Base-by-base conservation (phyloP, 2,888 invertebrate genomes). In the Apamea epomidion region DNA sequence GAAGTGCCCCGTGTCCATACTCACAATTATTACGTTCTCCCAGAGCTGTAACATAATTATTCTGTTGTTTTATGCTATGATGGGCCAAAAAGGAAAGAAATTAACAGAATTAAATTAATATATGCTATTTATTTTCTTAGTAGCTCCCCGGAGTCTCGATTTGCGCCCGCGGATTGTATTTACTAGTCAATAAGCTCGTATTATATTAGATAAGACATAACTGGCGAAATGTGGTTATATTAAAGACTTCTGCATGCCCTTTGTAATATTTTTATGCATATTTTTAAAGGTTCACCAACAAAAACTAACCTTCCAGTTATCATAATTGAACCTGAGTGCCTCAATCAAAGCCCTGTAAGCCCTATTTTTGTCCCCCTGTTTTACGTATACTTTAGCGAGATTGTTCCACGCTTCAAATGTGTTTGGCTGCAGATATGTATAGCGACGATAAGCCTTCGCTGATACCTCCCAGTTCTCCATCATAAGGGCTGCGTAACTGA, bases 341-440 rank as follows among this genome's bases (percentile, higher is more conserved):
- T 99, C 99, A 91, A 98, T 98, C 0, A 99, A 96, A 7, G 99
- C 98, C 76, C 98, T 97, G 96, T 99, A 98, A 0, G 99, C 99
- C 79, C 98, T 97, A 80, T 97, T 97, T 95, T 99, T 99, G 92
- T 99, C 98, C 0, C 98, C 98, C 76, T 98, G 97, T 91, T 98
- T 98, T 16, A 99, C 98, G 90, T 99, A 99, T 6, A 99, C 99
- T 92, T 99, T 99, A 25, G 99, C 99, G 81, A 99, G 97, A 94
- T 99, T 99, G 95, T 99, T 99, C 99, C 99, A 99, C 0, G 99
- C 99, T 95, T 99, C 99, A 94, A 99, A 99, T 77, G 98, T 98
- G 95, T 98, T 97, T 0, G 98, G 98, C 90, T 99, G 99, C n/a
- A 99, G 96, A 87, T 98, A 98, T 29, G 99, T 99, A 93, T 99